Conservation (phyloP, 2,888 invertebrate species). For the Teleogryllus oceanicus region DNA sequence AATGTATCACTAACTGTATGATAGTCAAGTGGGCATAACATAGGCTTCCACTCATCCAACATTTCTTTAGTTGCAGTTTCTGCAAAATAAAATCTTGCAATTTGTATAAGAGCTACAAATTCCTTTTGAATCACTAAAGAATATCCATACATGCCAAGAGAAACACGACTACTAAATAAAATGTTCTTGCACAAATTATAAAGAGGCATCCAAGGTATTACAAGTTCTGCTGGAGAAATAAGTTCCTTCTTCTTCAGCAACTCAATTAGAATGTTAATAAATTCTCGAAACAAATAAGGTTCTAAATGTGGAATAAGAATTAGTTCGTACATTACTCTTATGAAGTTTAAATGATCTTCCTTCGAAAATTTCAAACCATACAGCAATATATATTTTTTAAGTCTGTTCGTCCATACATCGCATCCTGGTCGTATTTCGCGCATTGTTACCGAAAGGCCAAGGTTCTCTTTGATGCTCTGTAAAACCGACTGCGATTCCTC, state of each 20-base stretch:
- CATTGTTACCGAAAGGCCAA: slow-evolving; percentile 71
- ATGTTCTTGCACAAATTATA: slow-evolving; percentile 64
- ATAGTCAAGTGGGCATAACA: slow-evolving; percentile 68
- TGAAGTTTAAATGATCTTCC: slow-evolving; percentile 79
- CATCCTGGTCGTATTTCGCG: slow-evolving; percentile 77
- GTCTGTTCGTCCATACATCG: slow-evolving; percentile 68
- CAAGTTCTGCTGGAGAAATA: slow-evolving; percentile 72
- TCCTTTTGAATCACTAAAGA: slow-evolving; percentile 44
- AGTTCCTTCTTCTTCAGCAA: slow-evolving; percentile 73
- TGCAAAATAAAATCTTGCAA: slow-evolving; percentile 55
- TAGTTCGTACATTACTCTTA: slow-evolving; percentile 75
- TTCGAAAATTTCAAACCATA: slow-evolving; percentile 86
- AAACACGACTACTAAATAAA: slow-evolving; percentile 52
- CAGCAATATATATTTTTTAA: slow-evolving; percentile 76
- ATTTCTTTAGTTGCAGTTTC: slow-evolving; percentile 78
- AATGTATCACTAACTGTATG: slow-evolving; percentile 54
- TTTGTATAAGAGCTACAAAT: slow-evolving; percentile 41
- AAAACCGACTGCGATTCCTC: slow-evolving; percentile 67
- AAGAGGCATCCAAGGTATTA: slow-evolving; percentile 81
- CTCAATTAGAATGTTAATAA: slow-evolving; percentile 62
- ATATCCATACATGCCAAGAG: slow-evolving; percentile 59
- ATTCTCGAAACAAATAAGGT: slow-evolving; percentile 67
- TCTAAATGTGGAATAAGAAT: slow-evolving; percentile 73
- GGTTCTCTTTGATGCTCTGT: slow-evolving; percentile 72
- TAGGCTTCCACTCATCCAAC: slow-evolving; percentile 75